Conservation (phyloP, 2,113 vertebrate species). For the Okapia johnstoni region DNA sequence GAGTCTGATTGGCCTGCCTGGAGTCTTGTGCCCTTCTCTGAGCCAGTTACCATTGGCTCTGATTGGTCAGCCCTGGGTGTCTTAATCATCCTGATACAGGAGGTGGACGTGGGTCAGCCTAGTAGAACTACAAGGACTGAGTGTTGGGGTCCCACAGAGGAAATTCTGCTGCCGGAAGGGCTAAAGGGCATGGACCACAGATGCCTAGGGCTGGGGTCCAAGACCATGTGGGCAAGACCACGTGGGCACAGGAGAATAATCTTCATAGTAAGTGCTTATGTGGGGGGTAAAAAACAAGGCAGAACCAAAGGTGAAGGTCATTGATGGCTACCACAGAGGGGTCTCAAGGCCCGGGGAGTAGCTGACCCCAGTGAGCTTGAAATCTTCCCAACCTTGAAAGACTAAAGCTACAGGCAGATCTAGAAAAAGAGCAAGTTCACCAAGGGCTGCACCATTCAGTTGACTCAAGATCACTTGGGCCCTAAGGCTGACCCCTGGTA, state of each 20-base stretch:
- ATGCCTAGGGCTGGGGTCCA: fast-evolving
- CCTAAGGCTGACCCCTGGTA: no score
- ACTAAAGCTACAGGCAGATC: background rate
- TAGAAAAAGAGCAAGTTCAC: background rate
- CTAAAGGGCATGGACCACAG: background rate
- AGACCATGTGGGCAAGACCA: fast-evolving
- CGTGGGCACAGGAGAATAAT: fast-evolving
- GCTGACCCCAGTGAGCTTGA: background rate
- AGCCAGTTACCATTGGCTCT: background rate
- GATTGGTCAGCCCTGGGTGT: background rate
- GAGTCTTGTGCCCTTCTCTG: background rate
- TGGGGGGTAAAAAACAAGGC: no score
- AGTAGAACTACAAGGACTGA: fast-evolving
- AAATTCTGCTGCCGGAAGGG: background rate
- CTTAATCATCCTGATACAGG: background rate
- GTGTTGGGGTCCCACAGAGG: background rate
- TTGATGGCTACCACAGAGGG: fast-evolving
- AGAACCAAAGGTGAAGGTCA: background rate
- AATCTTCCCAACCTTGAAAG: background rate
- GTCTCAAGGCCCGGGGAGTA: background rate
- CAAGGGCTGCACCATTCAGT: background rate
- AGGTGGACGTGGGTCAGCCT: fast-evolving
- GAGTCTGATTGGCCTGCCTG: background rate
- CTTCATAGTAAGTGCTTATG: no score
- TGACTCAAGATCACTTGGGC: background rate